Evolutionary conservation across 2,888 invertebrate species (phyloP).

Genomic region (Sinodicranocentrus sp.): DNA sequence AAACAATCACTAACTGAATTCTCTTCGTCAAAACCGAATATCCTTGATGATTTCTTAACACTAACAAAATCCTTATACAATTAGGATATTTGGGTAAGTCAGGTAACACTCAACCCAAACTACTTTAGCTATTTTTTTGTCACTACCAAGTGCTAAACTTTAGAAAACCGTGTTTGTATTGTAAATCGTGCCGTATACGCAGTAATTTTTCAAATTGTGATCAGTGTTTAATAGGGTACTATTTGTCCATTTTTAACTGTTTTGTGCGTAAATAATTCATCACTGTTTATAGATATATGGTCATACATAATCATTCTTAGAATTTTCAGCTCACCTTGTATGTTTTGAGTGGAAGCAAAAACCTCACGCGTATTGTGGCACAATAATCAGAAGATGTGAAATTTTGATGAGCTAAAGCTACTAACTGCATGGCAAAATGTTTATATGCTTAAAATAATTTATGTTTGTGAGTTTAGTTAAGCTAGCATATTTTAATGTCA

Average conservation of each 20-base stretch:
- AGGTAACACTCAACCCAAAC: constrained; percentile 29
- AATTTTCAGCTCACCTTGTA: too few relatives aligned
- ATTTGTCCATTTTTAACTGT: not conserved
- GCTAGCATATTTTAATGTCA: too few relatives aligned
- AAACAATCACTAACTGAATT: constrained; percentile 54
- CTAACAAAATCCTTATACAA: constrained; percentile 36
- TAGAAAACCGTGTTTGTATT: constrained; percentile 36
- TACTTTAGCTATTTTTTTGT: constrained; percentile 16
- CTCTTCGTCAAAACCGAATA: constrained; percentile 33
- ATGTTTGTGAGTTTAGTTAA: too few relatives aligned
- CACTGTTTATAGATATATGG: too few relatives aligned
- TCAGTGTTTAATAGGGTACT: not conserved
- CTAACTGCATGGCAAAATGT: too few relatives aligned
- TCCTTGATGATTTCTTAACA: constrained; percentile 43
- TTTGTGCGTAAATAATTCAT: too few relatives aligned
- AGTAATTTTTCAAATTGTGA: constrained; percentile 34
- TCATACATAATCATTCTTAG: too few relatives aligned
- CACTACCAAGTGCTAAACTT: constrained; percentile 15
- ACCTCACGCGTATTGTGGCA: too few relatives aligned
- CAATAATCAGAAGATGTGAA: too few relatives aligned
- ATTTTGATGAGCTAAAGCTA: too few relatives aligned
- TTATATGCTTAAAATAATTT: too few relatives aligned
- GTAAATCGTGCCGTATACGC: not conserved
- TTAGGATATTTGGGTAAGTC: constrained; percentile 72
- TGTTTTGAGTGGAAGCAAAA: too few relatives aligned